These are phyloP conservation scores for Helicorthomorpha holstii DNA, from an alignment of 1,140 invertebrate genomes.

Conservation along the genomic window DNA sequence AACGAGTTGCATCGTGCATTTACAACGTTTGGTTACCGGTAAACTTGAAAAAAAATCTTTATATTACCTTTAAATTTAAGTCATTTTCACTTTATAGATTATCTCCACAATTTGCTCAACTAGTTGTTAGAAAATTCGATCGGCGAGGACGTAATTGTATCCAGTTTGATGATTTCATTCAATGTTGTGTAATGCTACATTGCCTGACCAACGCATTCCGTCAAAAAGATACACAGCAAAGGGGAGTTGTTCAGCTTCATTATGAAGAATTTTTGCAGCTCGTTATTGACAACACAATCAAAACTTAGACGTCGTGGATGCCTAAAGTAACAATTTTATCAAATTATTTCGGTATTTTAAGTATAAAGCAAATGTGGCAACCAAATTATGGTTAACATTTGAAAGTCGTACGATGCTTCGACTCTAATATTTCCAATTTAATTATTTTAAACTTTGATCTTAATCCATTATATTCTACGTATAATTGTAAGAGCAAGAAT, in stretches of 20 bases:
- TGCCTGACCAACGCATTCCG: slow-evolving; percentile 26
- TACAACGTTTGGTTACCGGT: slow-evolving; percentile 27
- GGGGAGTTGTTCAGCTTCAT: slow-evolving; percentile 20
- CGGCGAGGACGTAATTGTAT: slow-evolving; percentile 17
- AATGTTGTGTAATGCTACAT: slow-evolving; percentile 28
- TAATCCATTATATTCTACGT: no score
- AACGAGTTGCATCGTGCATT: slow-evolving; percentile 25
- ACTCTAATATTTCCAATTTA: no score
- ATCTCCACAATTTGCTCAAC: slow-evolving; percentile 23
- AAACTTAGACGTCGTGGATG: no score
- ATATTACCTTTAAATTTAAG: neutral
- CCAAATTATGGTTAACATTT: no score
- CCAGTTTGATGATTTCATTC: slow-evolving; percentile 30
- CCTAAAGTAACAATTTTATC: no score
- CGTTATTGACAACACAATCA: slow-evolving; percentile 20
- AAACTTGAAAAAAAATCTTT: neutral
- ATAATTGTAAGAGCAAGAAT: no score
- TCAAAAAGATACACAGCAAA: slow-evolving; percentile 20
- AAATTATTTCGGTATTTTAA: no score
- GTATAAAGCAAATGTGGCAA: no score
- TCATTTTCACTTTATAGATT: slow-evolving; percentile 16
- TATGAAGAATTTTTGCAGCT: slow-evolving; percentile 27
- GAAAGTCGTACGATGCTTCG: no score
- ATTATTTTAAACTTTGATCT: no score
- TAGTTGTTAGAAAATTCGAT: slow-evolving; percentile 24